Base-by-base conservation (phyloP, 2,888 invertebrate genomes). In the Timandra comae region DNA sequence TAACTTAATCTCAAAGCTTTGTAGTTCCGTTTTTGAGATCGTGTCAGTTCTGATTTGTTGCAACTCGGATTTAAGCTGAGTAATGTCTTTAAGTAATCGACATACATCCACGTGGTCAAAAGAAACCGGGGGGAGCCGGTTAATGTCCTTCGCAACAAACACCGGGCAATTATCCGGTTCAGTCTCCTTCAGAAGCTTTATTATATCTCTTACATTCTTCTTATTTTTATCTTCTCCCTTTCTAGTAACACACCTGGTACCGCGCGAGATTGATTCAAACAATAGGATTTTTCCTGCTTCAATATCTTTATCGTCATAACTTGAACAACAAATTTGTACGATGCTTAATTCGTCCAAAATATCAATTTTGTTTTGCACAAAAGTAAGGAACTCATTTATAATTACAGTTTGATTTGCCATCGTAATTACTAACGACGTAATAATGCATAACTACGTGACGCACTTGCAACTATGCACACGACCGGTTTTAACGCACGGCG, bases 31-130 rank as follows among this genome's bases (percentile, higher is more conserved):
- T 9, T 27, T 32, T 1, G 32, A 21, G 23, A 27, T 23, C 1
- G 27, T n/a, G 7, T 32, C 32, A 26, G 8, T 29, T 8, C 26
- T 28, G 8, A 36, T 32, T 10, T 12, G 28, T 7, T 36, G 36
- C 2, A 36, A 24, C n/a, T 36, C 36, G 7, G 31, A 11, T 26
- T 43, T 39, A 5, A 43, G 5, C 1, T 10, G 5, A 2, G 32
- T 6, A 7, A 43, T 33, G 13, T 39, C 37, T 21, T 39, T 43
- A 3, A 43, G 19, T 1, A 43, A 22, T 2, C 20, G 26, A 2
- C 39, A 23, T 0, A 35, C 37, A 8, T 46, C 46, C 2, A 46
- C 12, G 8, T 39, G 20, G 12, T 43, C 39, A 22, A 43, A 40
- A 1, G 37, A 33, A 0, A 46, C 38, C 2, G 38, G 32, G 0